A percentile compares a stretch with the other conserved stretches of the same genome.
These are phyloP conservation scores for Elymnias hypermnestra DNA, from an alignment of 1,140 invertebrate species.

Conservation along the genomic window DNA sequence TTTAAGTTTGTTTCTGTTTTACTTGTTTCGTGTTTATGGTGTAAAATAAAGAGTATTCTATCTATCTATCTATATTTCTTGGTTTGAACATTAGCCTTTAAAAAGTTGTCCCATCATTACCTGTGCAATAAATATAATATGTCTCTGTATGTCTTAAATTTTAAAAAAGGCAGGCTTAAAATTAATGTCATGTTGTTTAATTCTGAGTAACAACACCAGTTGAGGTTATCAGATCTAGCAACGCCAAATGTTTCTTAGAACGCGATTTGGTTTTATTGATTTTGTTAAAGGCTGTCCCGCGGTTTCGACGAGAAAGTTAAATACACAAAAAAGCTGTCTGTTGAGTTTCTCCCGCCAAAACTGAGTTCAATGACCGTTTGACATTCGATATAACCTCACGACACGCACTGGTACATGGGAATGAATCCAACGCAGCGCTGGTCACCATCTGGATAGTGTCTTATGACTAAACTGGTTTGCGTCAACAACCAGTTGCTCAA, in stretches of 20 bases:
- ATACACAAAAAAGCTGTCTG: slow-evolving; percentile 62
- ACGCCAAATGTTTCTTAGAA: not conserved
- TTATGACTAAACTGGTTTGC: slow-evolving; percentile 20
- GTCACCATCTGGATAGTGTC: slow-evolving; percentile 13
- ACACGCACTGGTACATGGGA: slow-evolving; percentile 19
- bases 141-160: too few species aligned
- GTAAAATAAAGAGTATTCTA: too few species aligned
- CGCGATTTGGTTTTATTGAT: slow-evolving; percentile 18
- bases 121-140: too few species aligned
- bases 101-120: too few species aligned
- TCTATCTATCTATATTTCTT: too few species aligned
- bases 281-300: slow-evolving; percentile 21
- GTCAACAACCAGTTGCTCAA: slow-evolving; percentile 12
- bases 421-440: slow-evolving; percentile 13
- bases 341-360: slow-evolving; percentile 71
- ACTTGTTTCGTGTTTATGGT: too few species aligned
- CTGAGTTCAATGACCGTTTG: slow-evolving; percentile 61
- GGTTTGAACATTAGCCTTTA: too few species aligned
- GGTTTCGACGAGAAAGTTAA: slow-evolving; percentile 62
- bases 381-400: slow-evolving; percentile 48
- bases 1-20: too few species aligned
- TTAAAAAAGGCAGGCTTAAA: too few species aligned
- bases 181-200: too few species aligned
- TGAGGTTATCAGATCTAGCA: too few species aligned
- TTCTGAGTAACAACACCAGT: too few species aligned